These are phyloP conservation scores for Syrmaticus mikado DNA, from an alignment of 2,113 vertebrate species.

Conservation along the genomic window DNA sequence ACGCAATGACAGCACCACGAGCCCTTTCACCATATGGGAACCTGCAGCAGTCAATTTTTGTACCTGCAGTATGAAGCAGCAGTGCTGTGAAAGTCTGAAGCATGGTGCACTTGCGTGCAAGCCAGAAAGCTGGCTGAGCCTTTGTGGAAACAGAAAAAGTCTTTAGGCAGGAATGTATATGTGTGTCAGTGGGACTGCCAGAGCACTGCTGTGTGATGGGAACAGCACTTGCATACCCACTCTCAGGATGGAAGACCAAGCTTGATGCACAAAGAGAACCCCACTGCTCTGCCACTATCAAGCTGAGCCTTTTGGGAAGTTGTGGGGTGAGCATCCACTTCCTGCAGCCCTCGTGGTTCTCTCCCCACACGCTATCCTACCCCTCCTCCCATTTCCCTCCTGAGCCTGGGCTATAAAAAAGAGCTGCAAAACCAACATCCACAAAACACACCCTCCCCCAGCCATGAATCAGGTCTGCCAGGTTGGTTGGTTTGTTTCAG, in stretches of 20 bases:
- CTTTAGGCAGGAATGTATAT: background rate
- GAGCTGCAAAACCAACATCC: conserved; percentile 39
- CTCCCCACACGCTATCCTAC: background rate
- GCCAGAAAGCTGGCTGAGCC: background rate
- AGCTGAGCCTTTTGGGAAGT: background rate
- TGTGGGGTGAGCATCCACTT: background rate
- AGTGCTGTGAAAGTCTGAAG: background rate
- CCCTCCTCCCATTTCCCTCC: conserved; percentile 7
- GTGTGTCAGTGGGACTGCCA: fast-evolving
- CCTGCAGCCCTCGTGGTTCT: background rate
- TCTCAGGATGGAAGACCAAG: background rate
- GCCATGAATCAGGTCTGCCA: background rate
- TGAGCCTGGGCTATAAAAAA: conserved; percentile 9
- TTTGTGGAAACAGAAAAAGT: fast-evolving
- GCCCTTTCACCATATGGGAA: background rate
- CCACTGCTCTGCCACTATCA: background rate
- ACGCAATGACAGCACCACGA: fast-evolving
- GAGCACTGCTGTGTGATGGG: background rate
- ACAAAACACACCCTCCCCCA: conserved; percentile 20
- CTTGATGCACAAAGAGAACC: background rate
- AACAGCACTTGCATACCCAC: background rate
- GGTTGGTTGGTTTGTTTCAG: background rate
- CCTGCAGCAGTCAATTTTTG: background rate
- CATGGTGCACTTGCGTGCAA: background rate
- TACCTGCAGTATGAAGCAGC: background rate